Conservation (phyloP, 2,888 invertebrate species). For the Macrosiphum euphorbiae region DNA sequence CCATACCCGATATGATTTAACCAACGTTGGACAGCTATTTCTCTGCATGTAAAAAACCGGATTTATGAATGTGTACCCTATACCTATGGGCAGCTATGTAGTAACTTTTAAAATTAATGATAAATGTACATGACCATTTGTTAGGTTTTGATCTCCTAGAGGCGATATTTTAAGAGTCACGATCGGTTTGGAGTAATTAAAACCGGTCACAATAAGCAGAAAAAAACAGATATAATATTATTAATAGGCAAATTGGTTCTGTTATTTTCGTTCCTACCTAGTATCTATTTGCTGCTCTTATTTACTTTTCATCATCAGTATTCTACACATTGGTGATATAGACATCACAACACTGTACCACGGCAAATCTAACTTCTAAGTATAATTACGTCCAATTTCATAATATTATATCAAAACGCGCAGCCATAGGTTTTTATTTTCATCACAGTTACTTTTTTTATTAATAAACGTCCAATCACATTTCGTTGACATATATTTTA, state of each 20-base stretch:
- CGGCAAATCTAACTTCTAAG: neutral
- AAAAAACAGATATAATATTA: neutral
- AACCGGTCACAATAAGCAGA: neutral
- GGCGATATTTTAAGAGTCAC: slow-evolving; percentile 3
- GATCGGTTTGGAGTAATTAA: slow-evolving; percentile 14
- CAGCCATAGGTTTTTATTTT: neutral
- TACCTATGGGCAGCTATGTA: slow-evolving; percentile 24
- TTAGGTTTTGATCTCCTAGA: slow-evolving; percentile 19
- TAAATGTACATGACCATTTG: neutral
- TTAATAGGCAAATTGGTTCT: neutral
- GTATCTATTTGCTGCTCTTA: neutral
- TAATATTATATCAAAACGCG: neutral
- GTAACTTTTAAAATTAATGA: slow-evolving; percentile 21
- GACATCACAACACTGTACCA: neutral
- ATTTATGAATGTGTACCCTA: slow-evolving; percentile 26
- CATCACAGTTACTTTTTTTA: neutral
- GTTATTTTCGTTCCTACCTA: neutral
- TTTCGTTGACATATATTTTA: neutral
- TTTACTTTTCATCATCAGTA: neutral
- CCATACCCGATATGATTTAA: neutral
- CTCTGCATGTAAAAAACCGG: slow-evolving; percentile 43
- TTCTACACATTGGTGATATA: neutral
- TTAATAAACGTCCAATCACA: neutral
- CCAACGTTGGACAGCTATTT: neutral
- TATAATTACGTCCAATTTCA: neutral